Conservation (phyloP, 2,797 vertebrate genomes). For the Gallinago stenura region DNA sequence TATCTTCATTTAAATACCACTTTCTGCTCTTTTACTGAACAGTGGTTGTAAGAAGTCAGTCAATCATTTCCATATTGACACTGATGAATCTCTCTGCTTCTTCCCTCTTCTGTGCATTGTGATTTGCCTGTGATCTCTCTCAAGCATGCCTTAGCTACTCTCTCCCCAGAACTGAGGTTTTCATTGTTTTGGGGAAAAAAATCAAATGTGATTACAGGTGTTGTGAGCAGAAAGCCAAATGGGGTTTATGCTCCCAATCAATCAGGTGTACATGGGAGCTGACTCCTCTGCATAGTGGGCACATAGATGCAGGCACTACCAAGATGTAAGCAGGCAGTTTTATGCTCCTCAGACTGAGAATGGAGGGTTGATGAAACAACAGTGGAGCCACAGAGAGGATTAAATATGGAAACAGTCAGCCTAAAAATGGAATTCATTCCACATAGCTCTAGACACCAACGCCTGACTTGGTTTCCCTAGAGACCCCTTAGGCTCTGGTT, state of each 20-base stretch:
- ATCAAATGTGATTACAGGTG: background rate
- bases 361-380: background rate
- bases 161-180: background rate
- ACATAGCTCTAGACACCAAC: background rate
- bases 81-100: background rate
- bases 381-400: background rate
- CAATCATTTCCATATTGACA: background rate
- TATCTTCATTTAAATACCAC: background rate
- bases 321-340: background rate
- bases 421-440: background rate
- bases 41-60: background rate
- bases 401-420: background rate
- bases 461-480: background rate
- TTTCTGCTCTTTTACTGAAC: background rate
- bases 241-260: background rate
- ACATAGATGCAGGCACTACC: rapidly evolving
- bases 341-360: background rate
- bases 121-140: background rate
- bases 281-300: rapidly evolving
- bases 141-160: rapidly evolving
- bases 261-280: rapidly evolving
- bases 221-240: rapidly evolving
- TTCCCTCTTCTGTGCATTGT: background rate
- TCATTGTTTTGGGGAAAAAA: background rate
- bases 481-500: background rate